These are phyloP conservation scores for Sebastes jordani DNA, from an alignment of 2,797 vertebrate genomes.

Conservation along the genomic window DNA sequence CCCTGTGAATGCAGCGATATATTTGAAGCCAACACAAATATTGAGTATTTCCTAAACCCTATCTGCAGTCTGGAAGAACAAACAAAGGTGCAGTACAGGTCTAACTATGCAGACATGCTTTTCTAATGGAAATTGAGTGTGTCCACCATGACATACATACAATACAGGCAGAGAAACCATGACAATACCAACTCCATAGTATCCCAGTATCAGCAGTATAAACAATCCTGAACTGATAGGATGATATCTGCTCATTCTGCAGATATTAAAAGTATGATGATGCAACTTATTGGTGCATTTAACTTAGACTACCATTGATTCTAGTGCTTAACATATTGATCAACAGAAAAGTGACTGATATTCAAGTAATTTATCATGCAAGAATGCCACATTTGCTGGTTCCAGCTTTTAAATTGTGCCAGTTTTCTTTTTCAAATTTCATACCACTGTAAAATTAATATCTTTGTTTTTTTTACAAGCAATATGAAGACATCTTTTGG, in stretches of 20 bases:
- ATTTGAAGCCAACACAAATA: background rate
- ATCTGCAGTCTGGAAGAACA: conserved; percentile 2
- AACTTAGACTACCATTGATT: background rate
- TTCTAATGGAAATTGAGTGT: background rate
- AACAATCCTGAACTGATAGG: background rate
- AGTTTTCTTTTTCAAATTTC: background rate
- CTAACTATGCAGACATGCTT: background rate
- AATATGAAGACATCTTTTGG: background rate
- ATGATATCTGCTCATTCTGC: background rate
- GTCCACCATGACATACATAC: background rate
- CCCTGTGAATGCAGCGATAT: background rate
- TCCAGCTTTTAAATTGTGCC: background rate
- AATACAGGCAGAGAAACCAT: background rate
- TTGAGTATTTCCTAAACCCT: background rate
- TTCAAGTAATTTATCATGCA: background rate
- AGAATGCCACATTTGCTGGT: background rate
- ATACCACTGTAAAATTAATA: background rate
- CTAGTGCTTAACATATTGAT: background rate
- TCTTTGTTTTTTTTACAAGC: background rate
- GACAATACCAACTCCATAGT: background rate
- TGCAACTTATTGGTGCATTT: background rate
- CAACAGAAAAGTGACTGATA: background rate
- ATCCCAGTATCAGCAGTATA: background rate
- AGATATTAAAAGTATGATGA: background rate
- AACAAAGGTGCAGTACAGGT: background rate